Conservation (phyloP, 1,140 invertebrate genomes). For the Hormaphis cornu region DNA sequence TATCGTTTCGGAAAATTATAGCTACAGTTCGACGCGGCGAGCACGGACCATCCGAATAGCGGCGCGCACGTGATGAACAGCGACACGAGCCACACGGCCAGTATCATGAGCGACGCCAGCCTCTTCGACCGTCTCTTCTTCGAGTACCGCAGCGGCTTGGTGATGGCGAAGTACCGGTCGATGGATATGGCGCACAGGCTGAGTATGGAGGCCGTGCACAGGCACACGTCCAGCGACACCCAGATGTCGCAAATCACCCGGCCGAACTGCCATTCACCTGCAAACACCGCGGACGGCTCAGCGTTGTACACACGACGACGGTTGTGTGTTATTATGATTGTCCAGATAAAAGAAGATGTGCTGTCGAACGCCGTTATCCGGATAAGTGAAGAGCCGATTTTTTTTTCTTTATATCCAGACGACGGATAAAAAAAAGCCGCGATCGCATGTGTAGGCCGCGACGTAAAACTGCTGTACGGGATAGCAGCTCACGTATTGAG, state of each 20-base stretch:
- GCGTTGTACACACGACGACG: neutral
- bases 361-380: too few relatives aligned
- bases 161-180: slow-evolving; percentile 80
- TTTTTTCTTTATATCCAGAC: too few relatives aligned
- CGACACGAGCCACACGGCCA: slow-evolving; percentile 71
- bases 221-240: slow-evolving; percentile 85
- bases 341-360: too few relatives aligned
- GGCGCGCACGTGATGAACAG: slow-evolving; percentile 75
- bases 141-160: slow-evolving; percentile 70
- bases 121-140: slow-evolving; percentile 65
- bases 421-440: too few relatives aligned
- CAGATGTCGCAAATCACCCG: slow-evolving; percentile 73
- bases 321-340: too few relatives aligned
- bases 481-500: too few relatives aligned
- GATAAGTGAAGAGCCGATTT: too few relatives aligned
- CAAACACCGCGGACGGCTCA: neutral
- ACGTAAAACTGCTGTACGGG: too few relatives aligned
- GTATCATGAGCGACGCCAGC: slow-evolving; percentile 66
- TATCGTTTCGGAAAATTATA: too few relatives aligned
- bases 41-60: slow-evolving; percentile 63
- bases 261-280: slow-evolving; percentile 54
- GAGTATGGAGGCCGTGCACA: slow-evolving; percentile 78
- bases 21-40: too few relatives aligned
- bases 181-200: slow-evolving; percentile 73
- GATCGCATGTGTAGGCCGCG: too few relatives aligned